phyloP scores from a whole-genome alignment of 2,113 vertebrate genomes.

The Stictonetta naevosa region DNA sequence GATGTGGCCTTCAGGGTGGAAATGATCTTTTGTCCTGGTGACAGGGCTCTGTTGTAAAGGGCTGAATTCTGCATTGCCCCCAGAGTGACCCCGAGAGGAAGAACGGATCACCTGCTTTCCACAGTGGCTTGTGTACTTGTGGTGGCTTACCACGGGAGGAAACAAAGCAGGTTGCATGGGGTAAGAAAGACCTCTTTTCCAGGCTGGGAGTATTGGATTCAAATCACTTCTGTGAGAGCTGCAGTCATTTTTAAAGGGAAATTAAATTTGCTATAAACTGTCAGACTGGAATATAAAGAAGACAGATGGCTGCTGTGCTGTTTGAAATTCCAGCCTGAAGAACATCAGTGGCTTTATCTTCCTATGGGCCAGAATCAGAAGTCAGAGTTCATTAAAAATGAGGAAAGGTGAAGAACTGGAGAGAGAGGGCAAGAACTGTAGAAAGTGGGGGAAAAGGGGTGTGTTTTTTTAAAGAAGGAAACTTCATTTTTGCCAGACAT shows the following conservation, averaged over 20 bases:
- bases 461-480: not conserved
- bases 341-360: not conserved
- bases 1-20: not conserved
- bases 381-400: not conserved
- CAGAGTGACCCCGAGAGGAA: not conserved
- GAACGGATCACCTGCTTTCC: not conserved
- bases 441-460: not conserved
- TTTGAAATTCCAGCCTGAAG: not conserved
- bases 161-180: not conserved
- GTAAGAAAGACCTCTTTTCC: not conserved
- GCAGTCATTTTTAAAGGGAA: not conserved
- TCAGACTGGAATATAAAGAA: not conserved
- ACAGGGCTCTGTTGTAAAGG: not conserved
- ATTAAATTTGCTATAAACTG: not conserved
- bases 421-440: not conserved
- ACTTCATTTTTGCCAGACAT: not conserved
- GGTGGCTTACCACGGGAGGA: not conserved
- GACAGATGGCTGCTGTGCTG: not conserved
- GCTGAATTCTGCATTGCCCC: not conserved
- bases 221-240: not conserved
- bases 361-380: not conserved
- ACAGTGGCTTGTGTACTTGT: not conserved
- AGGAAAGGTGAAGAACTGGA: not conserved
- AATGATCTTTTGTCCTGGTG: not conserved
- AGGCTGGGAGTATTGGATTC: not conserved